These are phyloP conservation scores for Dexiosoma caninum DNA, from an alignment of 2,888 invertebrate species.

Conservation along the genomic window DNA sequence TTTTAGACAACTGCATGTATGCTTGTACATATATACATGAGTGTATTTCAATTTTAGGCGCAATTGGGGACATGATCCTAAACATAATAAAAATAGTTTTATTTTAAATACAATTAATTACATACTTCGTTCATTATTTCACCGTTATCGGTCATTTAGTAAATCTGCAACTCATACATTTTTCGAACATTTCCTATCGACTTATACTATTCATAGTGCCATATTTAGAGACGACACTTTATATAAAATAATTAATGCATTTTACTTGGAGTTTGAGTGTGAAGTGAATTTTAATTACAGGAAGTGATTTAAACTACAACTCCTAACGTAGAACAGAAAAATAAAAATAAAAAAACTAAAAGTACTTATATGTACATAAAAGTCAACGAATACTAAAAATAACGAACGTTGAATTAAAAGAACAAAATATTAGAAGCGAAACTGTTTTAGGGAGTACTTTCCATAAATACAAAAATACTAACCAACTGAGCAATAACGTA, in stretches of 20 bases:
- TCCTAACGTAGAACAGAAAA: constrained; percentile 5
- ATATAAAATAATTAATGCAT: constrained; percentile 29
- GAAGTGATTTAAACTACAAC: constrained; percentile 50
- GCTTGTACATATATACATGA: no score
- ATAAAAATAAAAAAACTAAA: neutral
- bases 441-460: neutral
- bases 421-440: neutral
- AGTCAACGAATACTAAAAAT: neutral
- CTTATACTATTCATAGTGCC: constrained; percentile 5
- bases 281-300: constrained; percentile 59
- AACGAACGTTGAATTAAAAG: neutral
- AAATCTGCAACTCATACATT: no score
- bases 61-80: no score
- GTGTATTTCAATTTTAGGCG: no score
- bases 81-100: no score
- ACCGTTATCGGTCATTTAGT: no score
- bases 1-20: no score
- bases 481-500: neutral
- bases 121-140: no score
- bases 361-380: neutral
- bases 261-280: constrained; percentile 15
- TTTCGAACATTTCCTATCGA: no score
- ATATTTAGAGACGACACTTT: constrained; percentile 20
- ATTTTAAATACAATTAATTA: neutral
- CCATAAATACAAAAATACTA: neutral